Evolutionary conservation across 2,888 invertebrate species (phyloP).

Genomic region (Norana najaformis): DNA sequence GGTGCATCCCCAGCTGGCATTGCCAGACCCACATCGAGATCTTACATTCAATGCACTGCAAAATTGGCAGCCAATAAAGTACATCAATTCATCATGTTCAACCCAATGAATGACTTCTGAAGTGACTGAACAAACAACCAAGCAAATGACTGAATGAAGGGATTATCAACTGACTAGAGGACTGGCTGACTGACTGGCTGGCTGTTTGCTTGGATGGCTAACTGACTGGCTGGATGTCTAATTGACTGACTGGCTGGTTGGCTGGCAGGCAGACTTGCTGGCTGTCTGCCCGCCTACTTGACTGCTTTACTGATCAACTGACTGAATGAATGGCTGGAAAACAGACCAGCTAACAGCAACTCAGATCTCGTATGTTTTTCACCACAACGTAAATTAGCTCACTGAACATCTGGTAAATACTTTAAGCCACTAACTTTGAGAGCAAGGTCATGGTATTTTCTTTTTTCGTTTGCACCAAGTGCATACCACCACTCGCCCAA

Average conservation of each 20-base stretch:
- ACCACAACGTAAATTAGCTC: background rate
- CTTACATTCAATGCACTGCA: too few relatives aligned
- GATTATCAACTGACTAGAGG: background rate
- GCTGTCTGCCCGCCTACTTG: too few relatives aligned
- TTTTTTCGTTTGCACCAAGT: conserved; percentile 86
- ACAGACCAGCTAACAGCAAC: background rate
- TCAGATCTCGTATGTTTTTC: background rate
- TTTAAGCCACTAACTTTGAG: conserved; percentile 68
- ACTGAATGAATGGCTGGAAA: background rate
- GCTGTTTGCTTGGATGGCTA: too few relatives aligned
- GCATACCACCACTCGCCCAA: conserved; percentile 99
- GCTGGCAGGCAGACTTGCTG: background rate
- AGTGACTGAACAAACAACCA: background rate
- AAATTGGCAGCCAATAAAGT: too few relatives aligned
- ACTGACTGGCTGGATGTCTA: too few relatives aligned
- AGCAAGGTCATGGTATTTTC: conserved; percentile 93
- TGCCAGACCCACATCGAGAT: too few relatives aligned
- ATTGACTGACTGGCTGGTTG: background rate
- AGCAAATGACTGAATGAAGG: background rate
- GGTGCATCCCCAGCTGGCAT: too few relatives aligned
- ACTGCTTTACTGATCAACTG: too few relatives aligned
- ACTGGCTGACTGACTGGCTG: background rate
- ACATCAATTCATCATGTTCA: too few relatives aligned
- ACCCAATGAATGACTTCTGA: background rate
- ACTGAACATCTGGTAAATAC: background rate